Conservation (phyloP, 2,888 invertebrate genomes). For the Melieria picta region DNA sequence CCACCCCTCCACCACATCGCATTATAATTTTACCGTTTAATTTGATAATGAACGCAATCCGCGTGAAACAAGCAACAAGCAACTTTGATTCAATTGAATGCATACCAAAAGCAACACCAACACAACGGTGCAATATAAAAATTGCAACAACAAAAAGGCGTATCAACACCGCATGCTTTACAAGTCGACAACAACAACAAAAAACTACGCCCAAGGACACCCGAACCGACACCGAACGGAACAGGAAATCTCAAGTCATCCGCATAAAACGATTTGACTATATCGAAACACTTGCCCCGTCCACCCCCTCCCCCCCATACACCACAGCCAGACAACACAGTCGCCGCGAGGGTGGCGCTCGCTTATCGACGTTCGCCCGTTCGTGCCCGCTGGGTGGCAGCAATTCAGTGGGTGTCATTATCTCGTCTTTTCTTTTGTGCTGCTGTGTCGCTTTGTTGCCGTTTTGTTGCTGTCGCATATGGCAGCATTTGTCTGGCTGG, state of each 20-base stretch:
- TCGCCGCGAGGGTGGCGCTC: conserved; percentile 2
- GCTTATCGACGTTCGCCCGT: neutral
- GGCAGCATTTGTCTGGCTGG: conserved; percentile 33
- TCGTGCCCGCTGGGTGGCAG: conserved; percentile 40
- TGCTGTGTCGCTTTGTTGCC: conserved; percentile 12
- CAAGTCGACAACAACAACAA: conserved; percentile 4
- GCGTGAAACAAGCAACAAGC: conserved; percentile 34
- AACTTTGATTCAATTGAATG: conserved; percentile 34
- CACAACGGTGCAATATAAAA: conserved; percentile 20
- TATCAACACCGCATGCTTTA: neutral
- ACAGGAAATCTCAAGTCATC: neutral
- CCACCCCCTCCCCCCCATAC: neutral
- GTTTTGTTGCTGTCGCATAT: conserved; percentile 38
- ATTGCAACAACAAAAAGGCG: conserved; percentile 18
- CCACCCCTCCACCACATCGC: too few relatives aligned
- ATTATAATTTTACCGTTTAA: conserved; percentile 26
- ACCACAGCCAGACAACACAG: conserved; percentile 19
- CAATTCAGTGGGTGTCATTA: conserved; percentile 52
- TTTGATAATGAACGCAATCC: conserved; percentile 36
- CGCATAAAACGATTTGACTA: neutral
- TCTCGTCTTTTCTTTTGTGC: conserved; percentile 42
- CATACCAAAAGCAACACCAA: conserved; percentile 21
- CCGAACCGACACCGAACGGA: too few relatives aligned
- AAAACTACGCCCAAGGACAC: conserved; percentile 7
- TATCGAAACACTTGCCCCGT: neutral